Percentiles rank a stretch among this genome's conserved stretches.
phyloP scores from a whole-genome alignment of 2,888 invertebrate species.

The Rotaria sp. region DNA sequence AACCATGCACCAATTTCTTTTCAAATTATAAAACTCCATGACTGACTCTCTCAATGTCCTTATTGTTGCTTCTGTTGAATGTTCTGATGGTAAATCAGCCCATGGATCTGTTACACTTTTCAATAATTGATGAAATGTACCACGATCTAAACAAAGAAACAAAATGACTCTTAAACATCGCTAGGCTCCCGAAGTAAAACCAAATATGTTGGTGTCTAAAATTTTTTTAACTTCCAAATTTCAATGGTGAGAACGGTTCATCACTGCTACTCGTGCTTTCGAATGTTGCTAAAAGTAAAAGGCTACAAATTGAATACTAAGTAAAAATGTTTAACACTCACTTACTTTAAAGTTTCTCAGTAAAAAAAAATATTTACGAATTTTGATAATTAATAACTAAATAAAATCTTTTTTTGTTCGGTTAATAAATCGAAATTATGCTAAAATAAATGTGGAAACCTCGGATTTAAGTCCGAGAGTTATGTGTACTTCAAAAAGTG shows the following conservation, averaged over 20 bases:
- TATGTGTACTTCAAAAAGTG: too few species aligned
- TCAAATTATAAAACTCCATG: background rate
- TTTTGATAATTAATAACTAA: too few species aligned
- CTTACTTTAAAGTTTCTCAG: too few species aligned
- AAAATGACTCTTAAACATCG: background rate
- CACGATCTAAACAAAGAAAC: background rate
- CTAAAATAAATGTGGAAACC: too few species aligned
- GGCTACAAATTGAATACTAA: background rate
- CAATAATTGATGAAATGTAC: background rate
- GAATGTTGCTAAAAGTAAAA: background rate
- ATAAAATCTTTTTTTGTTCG: too few species aligned
- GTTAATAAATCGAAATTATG: too few species aligned
- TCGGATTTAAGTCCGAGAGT: too few species aligned
- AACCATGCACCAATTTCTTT: background rate
- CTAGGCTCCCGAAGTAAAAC: background rate
- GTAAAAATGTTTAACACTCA: too few species aligned
- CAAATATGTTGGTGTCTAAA: background rate
- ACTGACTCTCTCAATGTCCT: background rate
- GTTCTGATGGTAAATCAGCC: background rate
- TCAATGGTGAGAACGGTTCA: background rate
- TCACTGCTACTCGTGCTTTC: background rate
- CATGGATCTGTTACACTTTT: background rate
- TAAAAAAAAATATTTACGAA: too few species aligned
- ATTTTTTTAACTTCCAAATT: background rate
- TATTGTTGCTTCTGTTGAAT: background rate